phyloP scores from a whole-genome alignment of 2,113 vertebrate species.

The Cryptotis parvus region DNA sequence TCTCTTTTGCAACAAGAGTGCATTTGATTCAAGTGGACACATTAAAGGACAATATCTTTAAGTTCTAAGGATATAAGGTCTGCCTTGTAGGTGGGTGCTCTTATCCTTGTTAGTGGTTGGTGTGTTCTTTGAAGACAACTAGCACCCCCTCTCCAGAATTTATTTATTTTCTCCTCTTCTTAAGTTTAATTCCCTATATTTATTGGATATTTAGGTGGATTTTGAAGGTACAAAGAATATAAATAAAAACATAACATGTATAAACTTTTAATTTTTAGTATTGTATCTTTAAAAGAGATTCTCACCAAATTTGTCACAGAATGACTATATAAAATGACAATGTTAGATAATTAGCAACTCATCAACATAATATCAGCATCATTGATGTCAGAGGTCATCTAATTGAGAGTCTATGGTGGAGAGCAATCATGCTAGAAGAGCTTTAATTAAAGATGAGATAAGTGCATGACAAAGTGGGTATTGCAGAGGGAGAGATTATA shows the following conservation, averaged over 20 bases:
- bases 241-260: slow-evolving; percentile 27
- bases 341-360: slow-evolving; percentile 47
- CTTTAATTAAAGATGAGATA: slow-evolving; percentile 48
- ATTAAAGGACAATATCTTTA: too few relatives aligned
- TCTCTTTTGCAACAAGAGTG: slow-evolving; percentile 23
- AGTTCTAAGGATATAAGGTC: neutral
- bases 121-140: slow-evolving; percentile 21
- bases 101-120: slow-evolving; percentile 11
- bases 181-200: neutral
- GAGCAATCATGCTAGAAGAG: slow-evolving; percentile 36
- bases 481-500: neutral
- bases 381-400: neutral
- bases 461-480: slow-evolving; percentile 14
- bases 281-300: slow-evolving; percentile 47
- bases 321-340: neutral
- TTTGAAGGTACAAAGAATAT: slow-evolving; percentile 27
- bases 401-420: slow-evolving; percentile 3
- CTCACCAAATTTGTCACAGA: neutral
- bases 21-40: slow-evolving; percentile 24
- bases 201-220: neutral
- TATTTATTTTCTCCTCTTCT: neutral
- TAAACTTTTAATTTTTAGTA: slow-evolving; percentile 50
- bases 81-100: neutral
- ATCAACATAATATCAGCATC: neutral
- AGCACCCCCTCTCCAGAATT: neutral